Evolutionary conservation across 2,888 invertebrate species (phyloP).

Genomic region (Saturnia pavonia): DNA sequence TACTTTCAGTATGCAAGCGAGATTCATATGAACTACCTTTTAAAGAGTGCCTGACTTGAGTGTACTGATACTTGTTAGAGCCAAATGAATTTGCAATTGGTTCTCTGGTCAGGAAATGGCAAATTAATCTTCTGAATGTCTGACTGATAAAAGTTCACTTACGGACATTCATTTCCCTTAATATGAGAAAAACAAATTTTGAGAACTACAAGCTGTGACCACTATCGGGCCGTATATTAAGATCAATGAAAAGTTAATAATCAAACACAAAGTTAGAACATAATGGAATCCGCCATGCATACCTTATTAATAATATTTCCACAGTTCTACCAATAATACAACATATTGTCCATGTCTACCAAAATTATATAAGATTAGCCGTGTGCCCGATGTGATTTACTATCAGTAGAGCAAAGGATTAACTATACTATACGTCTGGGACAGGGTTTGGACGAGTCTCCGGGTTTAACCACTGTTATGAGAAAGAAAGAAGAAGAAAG

Average conservation of each 20-base stretch:
- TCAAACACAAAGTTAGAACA: neutral
- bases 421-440: too few species aligned
- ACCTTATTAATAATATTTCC: too few species aligned
- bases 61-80: neutral
- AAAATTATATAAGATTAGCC: too few species aligned
- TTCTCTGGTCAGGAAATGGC: neutral
- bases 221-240: neutral
- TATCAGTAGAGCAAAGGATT: too few species aligned
- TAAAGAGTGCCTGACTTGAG: neutral
- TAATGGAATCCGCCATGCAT: neutral
- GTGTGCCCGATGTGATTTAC: too few species aligned
- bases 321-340: too few species aligned
- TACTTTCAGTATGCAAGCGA: constrained; percentile 28
- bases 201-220: neutral
- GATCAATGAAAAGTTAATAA: neutral
- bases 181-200: too few species aligned
- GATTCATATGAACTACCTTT: constrained; percentile 24
- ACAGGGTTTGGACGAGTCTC: too few species aligned
- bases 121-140: neutral
- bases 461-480: too few species aligned
- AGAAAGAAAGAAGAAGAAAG: too few species aligned
- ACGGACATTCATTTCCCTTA: too few species aligned
- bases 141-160: neutral
- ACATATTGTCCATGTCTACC: too few species aligned
- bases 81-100: neutral